Evolutionary conservation across 1,140 invertebrate species (phyloP), one percentile per base, ranked within the genome.

Genomic region (Zaprionus vittiger): DNA sequence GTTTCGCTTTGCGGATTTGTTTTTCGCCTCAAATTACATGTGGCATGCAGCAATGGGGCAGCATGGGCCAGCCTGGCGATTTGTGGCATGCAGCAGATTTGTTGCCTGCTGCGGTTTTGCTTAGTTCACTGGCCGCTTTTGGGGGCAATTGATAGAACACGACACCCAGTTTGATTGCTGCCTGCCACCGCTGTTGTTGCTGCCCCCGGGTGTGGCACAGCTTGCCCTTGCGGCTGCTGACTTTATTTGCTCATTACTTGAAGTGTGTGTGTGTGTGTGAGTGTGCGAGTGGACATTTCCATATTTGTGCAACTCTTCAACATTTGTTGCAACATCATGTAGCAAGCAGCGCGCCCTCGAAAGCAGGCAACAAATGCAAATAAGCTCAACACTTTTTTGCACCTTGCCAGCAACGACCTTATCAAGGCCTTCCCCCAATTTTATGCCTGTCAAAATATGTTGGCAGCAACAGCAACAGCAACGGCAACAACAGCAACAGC

Each of bases 221-320:
- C 31, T 68, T 66, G 71, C 73, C 73, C 60, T 64, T 62, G 63
- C 44, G 31, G 47, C 54, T 28, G 65, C 73, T 31, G 38, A 17
- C 20, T 47, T 67, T 81, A 81, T 86, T 86, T 83, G 65, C 84
- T 72, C 73, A 75, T 87, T 87, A 87, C 78, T 61, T 68, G 49
- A 37, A 77, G 71, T 73, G 59, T 34, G 31, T 71, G 17, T 20
- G 41, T 55, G 26, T 66, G 55, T 64, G 31, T 28, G 55, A 37
- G 37, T 64, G 49, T 64, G 52, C 38, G 70, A 78, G 67, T 12
- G 54, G 44, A 74, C 52, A 67, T 72, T 86, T 86, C 83, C 83
- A 20, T 83, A 77, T 86, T 86, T 86, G 66, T 64, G 62, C 64
- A 75, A 56, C 17, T 78, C 73, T 86, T 64, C 61, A 84, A 64